phyloP scores from a whole-genome alignment of 2,113 vertebrate species.

The Artemisiospiza belli region DNA sequence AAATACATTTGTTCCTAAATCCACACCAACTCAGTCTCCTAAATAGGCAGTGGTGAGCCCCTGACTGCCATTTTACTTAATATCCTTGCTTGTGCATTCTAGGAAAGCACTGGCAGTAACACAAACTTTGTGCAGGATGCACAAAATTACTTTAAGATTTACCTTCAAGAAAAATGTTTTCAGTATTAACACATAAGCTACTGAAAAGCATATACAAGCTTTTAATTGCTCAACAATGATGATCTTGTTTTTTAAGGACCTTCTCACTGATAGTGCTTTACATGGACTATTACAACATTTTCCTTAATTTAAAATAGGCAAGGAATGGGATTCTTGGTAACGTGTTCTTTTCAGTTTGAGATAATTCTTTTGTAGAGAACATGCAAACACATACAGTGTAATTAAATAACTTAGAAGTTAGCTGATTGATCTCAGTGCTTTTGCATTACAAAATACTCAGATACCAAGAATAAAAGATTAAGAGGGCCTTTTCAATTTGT shows the following conservation, averaged over 20 bases:
- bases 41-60: fast-evolving
- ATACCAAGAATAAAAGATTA: background rate
- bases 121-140: background rate
- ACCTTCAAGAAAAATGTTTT: background rate
- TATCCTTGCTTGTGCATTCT: background rate
- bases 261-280: background rate
- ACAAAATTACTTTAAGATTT: background rate
- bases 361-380: background rate
- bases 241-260: background rate
- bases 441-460: background rate
- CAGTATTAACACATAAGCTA: background rate
- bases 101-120: background rate
- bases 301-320: background rate
- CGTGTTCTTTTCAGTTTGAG: background rate
- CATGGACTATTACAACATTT: background rate
- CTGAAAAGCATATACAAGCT: background rate
- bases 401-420: background rate
- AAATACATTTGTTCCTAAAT: background rate
- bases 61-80: background rate
- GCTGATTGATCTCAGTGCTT: background rate
- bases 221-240: background rate
- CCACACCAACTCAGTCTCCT: background rate
- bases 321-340: background rate
- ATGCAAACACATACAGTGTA: background rate
- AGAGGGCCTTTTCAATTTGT: background rate